These are phyloP conservation scores for Neodiprion virginianus DNA, from an alignment of 1,140 invertebrate species.

Conservation along the genomic window DNA sequence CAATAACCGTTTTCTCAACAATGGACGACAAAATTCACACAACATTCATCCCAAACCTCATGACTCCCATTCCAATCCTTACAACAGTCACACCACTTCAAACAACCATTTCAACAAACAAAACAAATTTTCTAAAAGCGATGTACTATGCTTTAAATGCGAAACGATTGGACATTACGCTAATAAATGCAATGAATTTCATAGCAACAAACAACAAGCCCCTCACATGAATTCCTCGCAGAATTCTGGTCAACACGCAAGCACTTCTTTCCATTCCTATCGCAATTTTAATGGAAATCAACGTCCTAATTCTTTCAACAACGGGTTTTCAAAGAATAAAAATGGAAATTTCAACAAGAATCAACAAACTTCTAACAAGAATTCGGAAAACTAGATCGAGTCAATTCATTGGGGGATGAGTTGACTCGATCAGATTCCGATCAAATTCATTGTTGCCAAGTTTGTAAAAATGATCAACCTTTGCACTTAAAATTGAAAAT, in stretches of 20 bases:
- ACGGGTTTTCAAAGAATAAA: neutral
- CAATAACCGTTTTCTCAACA: no score
- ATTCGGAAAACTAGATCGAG: conserved; percentile 9
- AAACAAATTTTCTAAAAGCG: no score
- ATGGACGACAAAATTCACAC: no score
- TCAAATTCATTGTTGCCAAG: no score
- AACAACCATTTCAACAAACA: neutral
- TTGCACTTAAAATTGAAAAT: no score
- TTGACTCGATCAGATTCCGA: neutral
- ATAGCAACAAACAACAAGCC: neutral
- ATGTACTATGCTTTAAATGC: conserved; percentile 9
- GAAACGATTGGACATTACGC: conserved; percentile 6
- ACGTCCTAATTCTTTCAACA: neutral
- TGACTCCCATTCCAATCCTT: no score
- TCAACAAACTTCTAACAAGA: neutral
- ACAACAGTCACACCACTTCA: neutral
- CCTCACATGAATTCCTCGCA: neutral
- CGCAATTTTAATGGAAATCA: neutral
- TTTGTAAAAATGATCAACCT: no score
- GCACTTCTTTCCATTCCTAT: neutral
- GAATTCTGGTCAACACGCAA: neutral
- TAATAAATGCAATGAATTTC: neutral
- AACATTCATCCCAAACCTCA: no score
- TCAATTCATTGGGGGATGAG: neutral
- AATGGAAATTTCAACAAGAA: neutral